Base-by-base conservation (phyloP, 2,888 invertebrate genomes). In the Hypomecis punctinalis region DNA sequence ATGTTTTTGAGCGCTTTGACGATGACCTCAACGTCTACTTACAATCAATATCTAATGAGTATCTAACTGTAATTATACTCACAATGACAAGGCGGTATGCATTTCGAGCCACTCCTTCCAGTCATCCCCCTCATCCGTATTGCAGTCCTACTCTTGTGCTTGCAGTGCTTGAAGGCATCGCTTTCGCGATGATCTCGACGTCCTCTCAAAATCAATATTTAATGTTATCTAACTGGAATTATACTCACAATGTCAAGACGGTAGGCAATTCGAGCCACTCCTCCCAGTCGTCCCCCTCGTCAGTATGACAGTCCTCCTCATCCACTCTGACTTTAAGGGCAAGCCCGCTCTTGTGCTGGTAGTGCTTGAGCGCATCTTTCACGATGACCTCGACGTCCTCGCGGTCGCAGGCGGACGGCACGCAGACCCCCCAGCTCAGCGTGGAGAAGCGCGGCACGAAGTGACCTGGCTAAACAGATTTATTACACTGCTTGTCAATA, bases 361-460 rank as follows among this genome's bases (percentile, higher is more conserved):
- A 95, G 49, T 93, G 93, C 54, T 93, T 91, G 69, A 96, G 78
- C 57, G 94, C 94, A 65, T 94, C 93, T 70, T 94, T 93, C 69
- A 96, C 79, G 66, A 95, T 84, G 71, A 86, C 84, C 74, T 94
- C 93, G 13, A 95, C 95, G 75, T 95, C 94, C 49, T 93, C 90
- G 33, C 94, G 90, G 23, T 93, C 89, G 79, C 96, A 96, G 8
- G 94, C 93, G 5, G 94, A 92, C 0, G 96, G 96, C 53, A 96
- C 88, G 78, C 96, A 96, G 23, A 96, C 83, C 0, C 95, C 96
- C 96, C 96, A 96, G 76, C 95, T 95, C 70, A 95, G 88, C 69
- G 95, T 94, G 35, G 95, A 95, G 85, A 96, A 96, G 77, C 94
- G 94, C 60, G 96, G 96, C 82, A 95, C 93, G 85, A 96, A 95